phyloP scores from a whole-genome alignment of 2,113 vertebrate species.

The Willisornis vidua region DNA sequence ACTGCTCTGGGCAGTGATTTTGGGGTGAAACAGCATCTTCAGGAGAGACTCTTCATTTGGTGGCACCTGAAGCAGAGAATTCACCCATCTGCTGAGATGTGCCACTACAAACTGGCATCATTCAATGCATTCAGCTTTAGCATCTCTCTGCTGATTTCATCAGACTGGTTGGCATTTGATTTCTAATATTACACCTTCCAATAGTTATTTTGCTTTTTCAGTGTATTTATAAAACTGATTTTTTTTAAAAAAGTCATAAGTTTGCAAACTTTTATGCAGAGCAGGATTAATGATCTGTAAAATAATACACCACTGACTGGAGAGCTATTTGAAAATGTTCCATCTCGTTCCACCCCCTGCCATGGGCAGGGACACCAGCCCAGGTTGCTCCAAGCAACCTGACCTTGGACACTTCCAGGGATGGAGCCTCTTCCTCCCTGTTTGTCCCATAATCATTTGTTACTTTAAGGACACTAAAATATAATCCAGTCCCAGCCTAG shows the following conservation, averaged over 20 bases:
- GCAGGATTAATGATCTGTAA: too few species aligned
- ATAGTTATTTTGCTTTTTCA: background rate
- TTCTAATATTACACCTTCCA: background rate
- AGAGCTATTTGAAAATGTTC: too few species aligned
- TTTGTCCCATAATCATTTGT: background rate
- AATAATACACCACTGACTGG: too few species aligned
- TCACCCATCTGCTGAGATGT: background rate
- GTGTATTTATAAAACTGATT: background rate
- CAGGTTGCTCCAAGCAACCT: background rate
- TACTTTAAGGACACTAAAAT: background rate
- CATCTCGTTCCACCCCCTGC: background rate
- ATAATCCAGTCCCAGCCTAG: background rate
- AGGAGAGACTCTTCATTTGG: background rate
- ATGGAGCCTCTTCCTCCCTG: background rate
- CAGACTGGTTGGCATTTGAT: background rate
- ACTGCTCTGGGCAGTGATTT: background rate
- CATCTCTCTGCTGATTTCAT: background rate
- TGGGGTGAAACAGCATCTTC: background rate
- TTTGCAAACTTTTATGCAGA: too few species aligned
- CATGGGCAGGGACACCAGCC: background rate
- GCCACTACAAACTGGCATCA: background rate
- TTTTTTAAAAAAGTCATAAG: too few species aligned
- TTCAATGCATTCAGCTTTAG: background rate
- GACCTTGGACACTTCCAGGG: background rate
- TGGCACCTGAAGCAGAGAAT: background rate